phyloP scores from a whole-genome alignment of 2,888 invertebrate genomes.

The Pyralis farinalis region DNA sequence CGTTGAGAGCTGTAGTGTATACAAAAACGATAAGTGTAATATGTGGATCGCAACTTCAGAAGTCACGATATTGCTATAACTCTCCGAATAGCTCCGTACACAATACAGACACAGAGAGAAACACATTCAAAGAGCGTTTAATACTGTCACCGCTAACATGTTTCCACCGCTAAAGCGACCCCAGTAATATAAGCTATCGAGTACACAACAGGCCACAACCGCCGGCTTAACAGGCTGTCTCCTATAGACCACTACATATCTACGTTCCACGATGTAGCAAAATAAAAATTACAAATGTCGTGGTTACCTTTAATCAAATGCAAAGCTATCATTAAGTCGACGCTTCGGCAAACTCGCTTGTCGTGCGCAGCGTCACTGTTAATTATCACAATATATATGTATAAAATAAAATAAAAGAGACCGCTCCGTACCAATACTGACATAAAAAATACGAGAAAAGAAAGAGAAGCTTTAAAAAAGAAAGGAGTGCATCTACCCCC shows the following conservation, averaged over 20 bases:
- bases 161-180: slow-evolving; percentile 44
- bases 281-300: slow-evolving; percentile 66
- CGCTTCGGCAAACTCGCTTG: slow-evolving; percentile 64
- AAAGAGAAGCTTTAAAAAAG: slow-evolving; percentile 80
- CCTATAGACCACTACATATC: slow-evolving; percentile 24
- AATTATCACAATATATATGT: slow-evolving; percentile 77
- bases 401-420: slow-evolving; percentile 76
- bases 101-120: slow-evolving; percentile 27
- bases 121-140: slow-evolving; percentile 51
- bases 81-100: slow-evolving; percentile 11
- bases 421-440: slow-evolving; percentile 74
- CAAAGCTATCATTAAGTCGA: slow-evolving; percentile 75
- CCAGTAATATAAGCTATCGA: slow-evolving; percentile 43
- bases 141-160: slow-evolving; percentile 51
- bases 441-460: slow-evolving; percentile 79
- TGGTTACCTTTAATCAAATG: slow-evolving; percentile 76
- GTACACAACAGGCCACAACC: slow-evolving; percentile 41
- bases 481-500: slow-evolving; percentile 79
- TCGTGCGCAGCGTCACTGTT: slow-evolving; percentile 75
- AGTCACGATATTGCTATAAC: slow-evolving; percentile 12
- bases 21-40: slow-evolving; percentile 3
- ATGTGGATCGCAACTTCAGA: slow-evolving; percentile 11
- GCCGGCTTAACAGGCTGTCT: slow-evolving; percentile 29
- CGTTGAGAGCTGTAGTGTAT: background rate
- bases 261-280: slow-evolving; percentile 36